Percentiles rank a stretch among this genome's conserved stretches.
Evolutionary conservation across 1,140 invertebrate species (phyloP).

Genomic region (Zaprionus capensis): DNA sequence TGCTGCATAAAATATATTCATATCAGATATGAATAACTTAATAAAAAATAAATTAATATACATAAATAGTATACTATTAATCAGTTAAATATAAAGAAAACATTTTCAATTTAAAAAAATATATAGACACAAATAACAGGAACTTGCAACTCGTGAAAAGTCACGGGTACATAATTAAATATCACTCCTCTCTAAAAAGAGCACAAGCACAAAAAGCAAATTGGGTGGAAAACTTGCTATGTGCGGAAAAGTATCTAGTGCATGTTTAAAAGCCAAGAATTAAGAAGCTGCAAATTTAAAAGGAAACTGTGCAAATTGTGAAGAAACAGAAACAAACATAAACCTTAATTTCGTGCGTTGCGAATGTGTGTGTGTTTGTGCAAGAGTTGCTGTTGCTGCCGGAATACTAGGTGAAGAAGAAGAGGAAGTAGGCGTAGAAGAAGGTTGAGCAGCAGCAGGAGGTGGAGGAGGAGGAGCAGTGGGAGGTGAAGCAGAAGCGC

Average conservation of each 20-base stretch:
- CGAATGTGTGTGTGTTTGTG: slow-evolving; percentile 17
- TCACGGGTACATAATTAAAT: slow-evolving; percentile 17
- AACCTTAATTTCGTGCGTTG: not conserved
- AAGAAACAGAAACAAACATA: slow-evolving; percentile 19
- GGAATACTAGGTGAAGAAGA: slow-evolving; percentile 33
- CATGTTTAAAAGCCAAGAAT: slow-evolving; percentile 16
- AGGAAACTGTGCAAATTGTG: slow-evolving; percentile 15
- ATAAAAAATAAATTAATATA: no score
- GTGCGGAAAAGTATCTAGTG: slow-evolving; percentile 54
- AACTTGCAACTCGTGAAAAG: not conserved
- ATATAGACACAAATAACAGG: not conserved
- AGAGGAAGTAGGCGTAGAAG: slow-evolving; percentile 17
- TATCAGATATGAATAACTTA: no score
- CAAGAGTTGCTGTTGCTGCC: slow-evolving; percentile 40
- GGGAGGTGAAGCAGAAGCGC: slow-evolving; percentile 42
- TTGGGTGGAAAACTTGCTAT: slow-evolving; percentile 70
- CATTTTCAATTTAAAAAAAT: no score
- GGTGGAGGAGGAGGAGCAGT: slow-evolving; percentile 18
- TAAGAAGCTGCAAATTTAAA: slow-evolving; percentile 24
- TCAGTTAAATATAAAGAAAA: no score
- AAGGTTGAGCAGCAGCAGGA: slow-evolving; percentile 28
- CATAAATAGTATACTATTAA: no score
- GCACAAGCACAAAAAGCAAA: slow-evolving; percentile 55
- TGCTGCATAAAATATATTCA: no score
- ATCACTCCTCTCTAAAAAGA: slow-evolving; percentile 41